Conservation (phyloP, 1,140 invertebrate genomes). For the honey bee (Apis mellifera) region DNA sequence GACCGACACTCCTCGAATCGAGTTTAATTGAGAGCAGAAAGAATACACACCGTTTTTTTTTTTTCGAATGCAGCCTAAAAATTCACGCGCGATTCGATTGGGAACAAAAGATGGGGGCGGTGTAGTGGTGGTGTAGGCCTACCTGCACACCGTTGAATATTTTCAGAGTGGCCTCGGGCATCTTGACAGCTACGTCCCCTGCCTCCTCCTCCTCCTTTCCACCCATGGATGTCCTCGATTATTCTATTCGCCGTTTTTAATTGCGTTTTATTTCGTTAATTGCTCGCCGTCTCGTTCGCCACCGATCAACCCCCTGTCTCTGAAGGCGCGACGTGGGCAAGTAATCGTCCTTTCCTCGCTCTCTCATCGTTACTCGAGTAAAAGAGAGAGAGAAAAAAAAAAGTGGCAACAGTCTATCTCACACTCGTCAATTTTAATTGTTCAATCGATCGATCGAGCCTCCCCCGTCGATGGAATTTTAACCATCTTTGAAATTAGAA, state of each 20-base stretch:
- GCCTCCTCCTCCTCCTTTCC: conserved; percentile 28
- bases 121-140: not conserved
- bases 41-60: not conserved
- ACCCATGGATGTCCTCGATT: conserved; percentile 43
- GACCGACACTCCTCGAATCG: not conserved
- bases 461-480: no score
- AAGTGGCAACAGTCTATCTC: no score
- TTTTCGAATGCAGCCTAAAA: not conserved
- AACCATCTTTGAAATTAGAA: no score
- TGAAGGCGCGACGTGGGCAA: conserved; percentile 7
- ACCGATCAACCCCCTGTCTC: conserved; percentile 17
- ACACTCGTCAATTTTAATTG: no score
- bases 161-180: conserved; percentile 57
- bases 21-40: conserved; percentile 12
- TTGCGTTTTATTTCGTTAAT: conserved; percentile 39
- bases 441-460: no score
- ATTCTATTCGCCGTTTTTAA: conserved; percentile 27
- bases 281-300: conserved; percentile 37
- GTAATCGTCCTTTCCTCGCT: conserved; percentile 25
- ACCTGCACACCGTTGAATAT: conserved; percentile 65
- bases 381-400: not conserved
- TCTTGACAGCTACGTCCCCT: conserved; percentile 44
- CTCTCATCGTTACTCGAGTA: conserved; percentile 8
- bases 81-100: not conserved
- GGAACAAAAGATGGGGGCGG: no score